phyloP scores from a whole-genome alignment of 2,888 invertebrate species.

The Apodemia hepburni region DNA sequence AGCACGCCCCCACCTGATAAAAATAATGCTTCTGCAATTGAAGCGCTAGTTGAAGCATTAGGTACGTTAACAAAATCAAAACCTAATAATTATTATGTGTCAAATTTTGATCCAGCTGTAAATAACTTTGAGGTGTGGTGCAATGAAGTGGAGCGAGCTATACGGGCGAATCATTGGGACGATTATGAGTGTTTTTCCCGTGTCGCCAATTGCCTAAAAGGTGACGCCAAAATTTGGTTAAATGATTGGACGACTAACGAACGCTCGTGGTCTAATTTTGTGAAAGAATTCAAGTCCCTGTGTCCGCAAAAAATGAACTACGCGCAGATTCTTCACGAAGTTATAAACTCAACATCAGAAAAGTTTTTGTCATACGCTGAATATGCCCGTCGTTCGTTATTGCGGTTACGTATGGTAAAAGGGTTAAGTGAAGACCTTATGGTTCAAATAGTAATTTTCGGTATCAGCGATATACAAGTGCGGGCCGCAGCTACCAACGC shows the following conservation, averaged over 20 bases:
- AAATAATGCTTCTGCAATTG: not conserved
- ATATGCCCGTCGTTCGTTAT: constrained; percentile 12
- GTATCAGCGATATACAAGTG: constrained; percentile 15
- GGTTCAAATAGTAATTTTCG: constrained; percentile 13
- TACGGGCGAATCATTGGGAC: too few species aligned
- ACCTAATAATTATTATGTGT: not conserved
- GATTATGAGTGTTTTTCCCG: not conserved
- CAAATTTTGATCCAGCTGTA: not conserved
- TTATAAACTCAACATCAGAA: constrained; percentile 1
- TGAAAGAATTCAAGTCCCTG: constrained; percentile 4
- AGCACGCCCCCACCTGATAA: not conserved
- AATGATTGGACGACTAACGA: constrained; percentile 8
- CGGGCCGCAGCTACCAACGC: constrained; percentile 19
- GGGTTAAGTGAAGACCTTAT: constrained; percentile 14
- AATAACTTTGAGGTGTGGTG: not conserved
- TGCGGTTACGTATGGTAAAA: constrained; percentile 14
- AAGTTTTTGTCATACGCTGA: constrained; percentile 15
- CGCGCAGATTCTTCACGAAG: constrained; percentile 3
- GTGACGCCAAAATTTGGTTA: constrained; percentile 1
- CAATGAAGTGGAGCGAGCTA: not conserved
- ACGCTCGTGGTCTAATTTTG: constrained; percentile 6
- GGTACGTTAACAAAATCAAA: not conserved
- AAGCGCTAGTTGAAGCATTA: not conserved
- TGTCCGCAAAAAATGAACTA: constrained; percentile 10
- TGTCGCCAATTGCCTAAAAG: not conserved